phyloP scores from a whole-genome alignment of 2,797 vertebrate genomes.

The Pantherophis alleghaniensis region DNA sequence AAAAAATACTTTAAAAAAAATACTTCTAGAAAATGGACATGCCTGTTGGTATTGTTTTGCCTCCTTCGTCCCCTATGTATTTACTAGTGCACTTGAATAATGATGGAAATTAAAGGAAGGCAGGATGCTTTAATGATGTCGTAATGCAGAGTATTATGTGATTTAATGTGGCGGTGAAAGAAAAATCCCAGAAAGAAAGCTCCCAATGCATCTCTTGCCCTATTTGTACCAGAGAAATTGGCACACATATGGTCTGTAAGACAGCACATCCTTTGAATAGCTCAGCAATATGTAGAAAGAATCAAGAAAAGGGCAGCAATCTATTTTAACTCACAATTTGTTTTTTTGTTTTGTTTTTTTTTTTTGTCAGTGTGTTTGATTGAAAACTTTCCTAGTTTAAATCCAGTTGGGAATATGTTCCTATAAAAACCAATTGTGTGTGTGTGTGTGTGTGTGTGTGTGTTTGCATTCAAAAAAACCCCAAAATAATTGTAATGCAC shows the following conservation, averaged over 20 bases:
- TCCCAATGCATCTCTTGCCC: background rate
- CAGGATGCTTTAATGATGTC: background rate
- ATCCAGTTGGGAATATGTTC: background rate
- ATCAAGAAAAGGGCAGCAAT: background rate
- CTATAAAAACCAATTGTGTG: background rate
- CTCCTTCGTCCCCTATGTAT: constrained; percentile 6
- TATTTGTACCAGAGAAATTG: background rate
- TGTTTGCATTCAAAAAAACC: background rate
- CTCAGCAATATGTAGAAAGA: background rate
- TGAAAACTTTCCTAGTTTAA: background rate
- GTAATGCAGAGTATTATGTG: background rate
- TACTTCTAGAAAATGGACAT: constrained; percentile 21
- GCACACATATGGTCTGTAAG: background rate
- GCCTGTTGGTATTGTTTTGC: constrained; percentile 37
- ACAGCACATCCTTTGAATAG: background rate
- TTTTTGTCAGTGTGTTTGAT: background rate
- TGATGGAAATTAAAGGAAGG: constrained; percentile 23
- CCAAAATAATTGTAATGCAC: background rate
- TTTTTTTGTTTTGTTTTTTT: background rate
- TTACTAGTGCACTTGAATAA: constrained; percentile 39
- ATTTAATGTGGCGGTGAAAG: constrained; percentile 11
- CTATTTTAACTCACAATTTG: background rate
- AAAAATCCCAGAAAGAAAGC: background rate
- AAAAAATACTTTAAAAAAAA: background rate
- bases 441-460: no score